Evolutionary conservation across 2,797 vertebrate genomes (phyloP), one percentile per base, ranked within the genome.

Genomic region (Semotilus atromaculatus): DNA sequence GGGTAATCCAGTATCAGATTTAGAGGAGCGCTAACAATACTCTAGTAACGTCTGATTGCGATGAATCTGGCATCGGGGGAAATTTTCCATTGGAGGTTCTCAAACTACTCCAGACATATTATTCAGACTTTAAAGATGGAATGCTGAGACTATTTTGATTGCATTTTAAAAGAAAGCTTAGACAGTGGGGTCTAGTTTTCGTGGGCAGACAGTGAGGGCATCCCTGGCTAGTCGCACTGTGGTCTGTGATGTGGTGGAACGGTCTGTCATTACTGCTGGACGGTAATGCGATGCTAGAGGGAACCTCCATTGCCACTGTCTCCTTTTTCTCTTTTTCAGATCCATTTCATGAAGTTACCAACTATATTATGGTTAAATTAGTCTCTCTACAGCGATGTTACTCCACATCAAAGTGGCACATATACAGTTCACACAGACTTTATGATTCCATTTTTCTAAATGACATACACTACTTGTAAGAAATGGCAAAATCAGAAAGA

Each of bases 241-340:
- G 86, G 89, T 87, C 80, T 84, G 83, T 92, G 91, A 90, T 93
- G 93, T 94, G 93, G 90, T 91, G 93, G 91, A 81, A 89, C 90
- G 93, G 93, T 93, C 92, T 94, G 93, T 93, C 91, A 93, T 96
- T 95, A 95, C 92, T 91, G 94, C 94, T 95, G 93, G 93, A 91
- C 91, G 93, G 60, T 58, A 87, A 62, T 86, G 93, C 14, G 66
- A 80, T 79, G 93, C 90, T 91, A 92, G 90, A 92, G 93, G 94
- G 93, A 94, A 95, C 87, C 94, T 94, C 92, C 94, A 79, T 71
- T 84, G 14, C 38, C 66, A 75, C 71, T 92, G 92, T 92, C 90
- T 73, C 74, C 74, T 82, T 67, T 38, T 48, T 55, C 60, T 55
- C 74, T 67, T 13, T 60, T 31, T 68, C n/a, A 36, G 64, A 68